Evolutionary conservation across 2,888 invertebrate genomes (phyloP).

Genomic region (Tubiluchus corallicola): DNA sequence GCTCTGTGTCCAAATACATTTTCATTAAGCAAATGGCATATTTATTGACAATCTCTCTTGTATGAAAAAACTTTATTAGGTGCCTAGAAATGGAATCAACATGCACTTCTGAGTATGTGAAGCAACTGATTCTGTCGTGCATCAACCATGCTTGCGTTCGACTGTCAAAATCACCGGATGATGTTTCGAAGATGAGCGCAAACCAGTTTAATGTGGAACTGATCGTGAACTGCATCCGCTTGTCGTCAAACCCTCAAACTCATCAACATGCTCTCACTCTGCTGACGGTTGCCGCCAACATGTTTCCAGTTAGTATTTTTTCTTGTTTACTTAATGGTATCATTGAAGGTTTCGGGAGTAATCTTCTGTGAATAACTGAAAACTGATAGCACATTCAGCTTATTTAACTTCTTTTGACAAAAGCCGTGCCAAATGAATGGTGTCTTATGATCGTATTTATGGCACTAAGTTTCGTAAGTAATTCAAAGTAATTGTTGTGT

Average conservation of each 20-base stretch:
- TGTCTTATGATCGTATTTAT: too few relatives aligned
- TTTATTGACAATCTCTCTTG: too few relatives aligned
- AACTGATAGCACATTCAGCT: too few relatives aligned
- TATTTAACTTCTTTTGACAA: too few relatives aligned
- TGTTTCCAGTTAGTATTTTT: slow-evolving; percentile 41
- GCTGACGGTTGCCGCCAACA: slow-evolving; percentile 52
- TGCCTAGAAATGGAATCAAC: slow-evolving; percentile 64
- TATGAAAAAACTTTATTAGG: too few relatives aligned
- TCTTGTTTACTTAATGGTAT: neutral
- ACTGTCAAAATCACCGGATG: slow-evolving; percentile 26
- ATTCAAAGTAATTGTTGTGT: too few relatives aligned
- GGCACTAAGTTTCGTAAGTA: too few relatives aligned
- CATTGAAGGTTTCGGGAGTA: too few relatives aligned
- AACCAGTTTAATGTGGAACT: slow-evolving; percentile 40
- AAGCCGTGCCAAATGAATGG: too few relatives aligned
- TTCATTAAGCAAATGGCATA: too few relatives aligned
- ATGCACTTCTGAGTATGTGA: slow-evolving; percentile 62
- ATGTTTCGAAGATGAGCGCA: neutral
- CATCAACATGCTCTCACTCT: slow-evolving; percentile 79
- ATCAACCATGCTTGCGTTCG: slow-evolving; percentile 50
- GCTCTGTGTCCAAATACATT: too few relatives aligned
- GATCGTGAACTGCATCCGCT: slow-evolving; percentile 69
- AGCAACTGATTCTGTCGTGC: slow-evolving; percentile 60
- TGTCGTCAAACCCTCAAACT: slow-evolving; percentile 80
- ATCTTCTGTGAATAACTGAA: too few relatives aligned